Percentiles rank a stretch among this genome's conserved stretches.
These are phyloP conservation scores for Speoplatyrhinus poulsoni DNA, from an alignment of 2,113 vertebrate genomes.

Conservation along the genomic window DNA sequence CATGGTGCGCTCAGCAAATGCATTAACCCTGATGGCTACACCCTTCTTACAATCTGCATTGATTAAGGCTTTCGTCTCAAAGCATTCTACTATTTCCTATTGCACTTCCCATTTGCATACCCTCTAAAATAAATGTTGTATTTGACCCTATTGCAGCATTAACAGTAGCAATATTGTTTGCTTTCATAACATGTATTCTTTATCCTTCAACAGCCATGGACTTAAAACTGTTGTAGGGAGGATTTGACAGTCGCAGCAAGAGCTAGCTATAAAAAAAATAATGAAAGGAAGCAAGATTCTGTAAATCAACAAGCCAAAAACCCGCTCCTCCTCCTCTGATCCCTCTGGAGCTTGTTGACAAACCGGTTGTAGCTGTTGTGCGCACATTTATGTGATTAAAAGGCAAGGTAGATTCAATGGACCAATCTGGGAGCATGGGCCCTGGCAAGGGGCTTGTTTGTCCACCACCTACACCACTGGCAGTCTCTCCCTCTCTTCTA, in stretches of 20 bases:
- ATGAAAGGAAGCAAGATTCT: too few relatives aligned
- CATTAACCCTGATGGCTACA: neutral
- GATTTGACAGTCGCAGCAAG: neutral
- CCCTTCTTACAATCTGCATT: neutral
- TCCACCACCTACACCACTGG: too few relatives aligned
- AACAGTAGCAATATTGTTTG: conserved; percentile 32
- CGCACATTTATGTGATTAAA: too few relatives aligned
- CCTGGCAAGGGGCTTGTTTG: too few relatives aligned
- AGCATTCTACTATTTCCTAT: neutral
- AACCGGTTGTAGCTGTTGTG: too few relatives aligned
- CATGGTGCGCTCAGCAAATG: neutral
- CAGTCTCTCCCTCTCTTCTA: too few relatives aligned
- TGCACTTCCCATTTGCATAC: conserved; percentile 13
- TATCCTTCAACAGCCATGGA: conserved; percentile 20
- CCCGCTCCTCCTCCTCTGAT: too few relatives aligned
- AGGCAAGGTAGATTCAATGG: too few relatives aligned
- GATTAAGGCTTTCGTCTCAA: neutral
- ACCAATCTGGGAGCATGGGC: too few relatives aligned
- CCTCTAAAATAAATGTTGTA: conserved; percentile 32
- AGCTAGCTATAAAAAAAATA: too few relatives aligned
- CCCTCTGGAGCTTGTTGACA: too few relatives aligned
- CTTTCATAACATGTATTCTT: conserved; percentile 34
- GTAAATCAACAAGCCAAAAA: too few relatives aligned
- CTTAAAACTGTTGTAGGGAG: neutral
- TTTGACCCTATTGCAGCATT: conserved; percentile 24